Percentiles rank a stretch among this genome's conserved stretches.
These are phyloP conservation scores for Dicranocentrus wangi DNA, from an alignment of 2,888 invertebrate species.

Conservation along the genomic window DNA sequence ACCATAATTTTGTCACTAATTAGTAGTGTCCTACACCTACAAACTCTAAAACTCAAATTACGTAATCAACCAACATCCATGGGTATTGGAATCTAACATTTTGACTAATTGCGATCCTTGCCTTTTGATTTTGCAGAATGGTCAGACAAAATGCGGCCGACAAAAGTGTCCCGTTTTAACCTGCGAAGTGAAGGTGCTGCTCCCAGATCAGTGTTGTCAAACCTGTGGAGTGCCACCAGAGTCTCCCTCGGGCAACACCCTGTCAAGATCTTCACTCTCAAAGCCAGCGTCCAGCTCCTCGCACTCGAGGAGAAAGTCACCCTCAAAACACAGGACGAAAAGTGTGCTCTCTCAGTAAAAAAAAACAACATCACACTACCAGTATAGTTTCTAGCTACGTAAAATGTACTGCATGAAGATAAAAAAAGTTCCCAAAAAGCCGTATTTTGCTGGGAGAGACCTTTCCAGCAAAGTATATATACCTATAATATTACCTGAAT, in stretches of 20 bases:
- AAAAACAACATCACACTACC: too few species aligned
- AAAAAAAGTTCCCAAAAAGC: too few species aligned
- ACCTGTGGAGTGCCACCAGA: slow-evolving; percentile 70
- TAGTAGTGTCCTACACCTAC: too few species aligned
- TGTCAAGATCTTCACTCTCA: slow-evolving; percentile 60
- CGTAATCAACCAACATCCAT: background rate
- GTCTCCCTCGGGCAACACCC: slow-evolving; percentile 41
- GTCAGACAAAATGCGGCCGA: slow-evolving; percentile 85
- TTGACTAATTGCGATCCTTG: too few species aligned
- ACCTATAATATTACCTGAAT: slow-evolving; percentile 62
- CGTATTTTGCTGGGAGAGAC: too few species aligned
- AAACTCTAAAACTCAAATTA: too few species aligned
- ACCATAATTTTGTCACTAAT: background rate
- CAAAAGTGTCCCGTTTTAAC: slow-evolving; percentile 87
- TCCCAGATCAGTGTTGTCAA: slow-evolving; percentile 75
- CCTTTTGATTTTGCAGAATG: slow-evolving; percentile 80
- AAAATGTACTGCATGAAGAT: too few species aligned
- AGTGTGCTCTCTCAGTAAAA: slow-evolving; percentile 55
- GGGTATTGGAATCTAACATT: background rate
- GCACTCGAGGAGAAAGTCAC: slow-evolving; percentile 67
- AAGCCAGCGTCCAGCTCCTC: slow-evolving; percentile 57
- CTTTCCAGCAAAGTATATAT: too few species aligned
- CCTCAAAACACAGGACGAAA: slow-evolving; percentile 70
- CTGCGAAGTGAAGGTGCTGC: slow-evolving; percentile 76
- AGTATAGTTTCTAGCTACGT: too few species aligned